Conservation (phyloP, 2,888 invertebrate genomes). For the Diaprepes abbreviatus region DNA sequence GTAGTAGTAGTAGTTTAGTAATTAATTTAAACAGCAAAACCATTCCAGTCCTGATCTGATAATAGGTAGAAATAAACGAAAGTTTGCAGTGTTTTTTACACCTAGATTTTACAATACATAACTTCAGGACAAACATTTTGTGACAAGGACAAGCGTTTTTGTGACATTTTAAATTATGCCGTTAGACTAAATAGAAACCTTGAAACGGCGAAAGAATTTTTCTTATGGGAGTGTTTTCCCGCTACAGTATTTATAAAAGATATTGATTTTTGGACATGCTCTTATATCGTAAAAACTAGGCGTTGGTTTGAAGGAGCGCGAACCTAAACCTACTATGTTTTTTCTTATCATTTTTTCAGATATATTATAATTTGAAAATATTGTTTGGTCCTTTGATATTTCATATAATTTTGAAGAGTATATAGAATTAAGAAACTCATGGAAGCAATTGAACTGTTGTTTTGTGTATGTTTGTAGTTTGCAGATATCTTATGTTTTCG, state of each 20-base stretch:
- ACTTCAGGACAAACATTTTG: constrained; percentile 27
- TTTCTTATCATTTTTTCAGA: not conserved
- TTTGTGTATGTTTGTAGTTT: too few species aligned
- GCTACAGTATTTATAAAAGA: constrained; percentile 49
- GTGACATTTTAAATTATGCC: constrained; percentile 42
- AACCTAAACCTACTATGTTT: constrained; percentile 28
- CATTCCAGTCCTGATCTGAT: not conserved
- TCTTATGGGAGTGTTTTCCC: constrained; percentile 43
- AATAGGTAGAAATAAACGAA: constrained; percentile 25
- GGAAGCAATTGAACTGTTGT: too few species aligned
- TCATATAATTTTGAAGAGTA: too few species aligned
- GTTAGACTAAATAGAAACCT: constrained; percentile 47
- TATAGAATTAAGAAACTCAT: too few species aligned
- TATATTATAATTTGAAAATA: too few species aligned
- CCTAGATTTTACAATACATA: constrained; percentile 40
- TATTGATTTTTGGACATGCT: constrained; percentile 66
- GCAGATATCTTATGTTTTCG: too few species aligned
- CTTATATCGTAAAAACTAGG: constrained; percentile 64
- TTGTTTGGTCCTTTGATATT: too few species aligned
- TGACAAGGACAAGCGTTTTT: constrained; percentile 38
- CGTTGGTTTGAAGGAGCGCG: constrained; percentile 62
- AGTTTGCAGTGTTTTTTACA: constrained; percentile 34
- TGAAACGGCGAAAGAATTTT: constrained; percentile 44
- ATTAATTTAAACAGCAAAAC: not conserved
- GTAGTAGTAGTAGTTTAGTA: too few species aligned